These are phyloP conservation scores for Lymantria monacha DNA, from an alignment of 2,888 invertebrate species.

Conservation along the genomic window DNA sequence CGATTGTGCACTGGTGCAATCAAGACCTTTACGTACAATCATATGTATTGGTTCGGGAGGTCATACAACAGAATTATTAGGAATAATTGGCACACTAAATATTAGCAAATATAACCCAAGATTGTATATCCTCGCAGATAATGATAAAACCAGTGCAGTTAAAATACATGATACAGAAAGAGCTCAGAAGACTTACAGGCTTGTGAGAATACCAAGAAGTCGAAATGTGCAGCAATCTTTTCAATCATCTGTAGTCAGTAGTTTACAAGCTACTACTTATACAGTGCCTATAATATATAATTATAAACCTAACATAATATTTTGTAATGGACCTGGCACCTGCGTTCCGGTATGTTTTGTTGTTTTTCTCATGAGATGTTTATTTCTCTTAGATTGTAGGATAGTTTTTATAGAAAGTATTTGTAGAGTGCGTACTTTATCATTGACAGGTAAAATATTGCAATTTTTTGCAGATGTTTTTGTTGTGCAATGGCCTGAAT, in stretches of 20 bases:
- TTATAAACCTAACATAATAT: slow-evolving; percentile 89
- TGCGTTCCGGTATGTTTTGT: slow-evolving; percentile 95
- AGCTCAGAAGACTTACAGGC: slow-evolving; percentile 57
- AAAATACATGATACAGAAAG: slow-evolving; percentile 84
- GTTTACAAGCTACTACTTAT: slow-evolving; percentile 86
- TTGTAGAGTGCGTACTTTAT: slow-evolving; percentile 94
- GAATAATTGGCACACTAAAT: slow-evolving; percentile 85
- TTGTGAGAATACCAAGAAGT: slow-evolving; percentile 89
- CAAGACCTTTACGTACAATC: slow-evolving; percentile 67
- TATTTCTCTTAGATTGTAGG: slow-evolving; percentile 85
- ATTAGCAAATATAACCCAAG: slow-evolving; percentile 86
- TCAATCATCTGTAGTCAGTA: slow-evolving; percentile 89
- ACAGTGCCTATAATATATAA: slow-evolving; percentile 86
- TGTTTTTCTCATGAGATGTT: slow-evolving; percentile 87
- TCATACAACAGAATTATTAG: slow-evolving; percentile 97
- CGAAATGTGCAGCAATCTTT: slow-evolving; percentile 94
- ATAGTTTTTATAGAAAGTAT: slow-evolving; percentile 97
- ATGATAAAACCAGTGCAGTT: slow-evolving; percentile 88
- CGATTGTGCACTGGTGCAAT: slow-evolving; percentile 42
- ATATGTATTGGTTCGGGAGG: slow-evolving; percentile 92
- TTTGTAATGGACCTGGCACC: slow-evolving; percentile 98
- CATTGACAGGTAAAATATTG: slow-evolving; percentile 93
- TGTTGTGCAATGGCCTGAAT: slow-evolving; percentile 95
- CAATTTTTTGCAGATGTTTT: slow-evolving; percentile 91
- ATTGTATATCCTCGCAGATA: slow-evolving; percentile 89